These are phyloP conservation scores for Psephotus haematonotus DNA, from an alignment of 2,113 vertebrate species.

Conservation along the genomic window DNA sequence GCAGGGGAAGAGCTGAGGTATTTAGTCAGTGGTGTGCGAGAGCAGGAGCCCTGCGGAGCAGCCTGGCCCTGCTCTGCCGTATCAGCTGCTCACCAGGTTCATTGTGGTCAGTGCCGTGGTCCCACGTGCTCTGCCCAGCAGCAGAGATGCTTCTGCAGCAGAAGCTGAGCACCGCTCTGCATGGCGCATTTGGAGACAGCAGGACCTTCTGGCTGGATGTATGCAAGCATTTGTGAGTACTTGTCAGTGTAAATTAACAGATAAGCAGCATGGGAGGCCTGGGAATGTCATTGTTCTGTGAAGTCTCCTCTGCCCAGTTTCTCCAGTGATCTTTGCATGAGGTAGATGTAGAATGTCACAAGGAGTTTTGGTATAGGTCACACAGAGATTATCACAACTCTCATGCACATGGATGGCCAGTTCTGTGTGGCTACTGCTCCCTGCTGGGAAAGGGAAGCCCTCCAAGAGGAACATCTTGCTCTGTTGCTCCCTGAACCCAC, in stretches of 20 bases:
- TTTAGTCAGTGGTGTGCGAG: neutral
- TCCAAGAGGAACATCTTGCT: neutral
- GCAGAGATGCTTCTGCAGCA: neutral
- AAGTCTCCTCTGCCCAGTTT: neutral
- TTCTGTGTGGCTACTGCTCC: neutral
- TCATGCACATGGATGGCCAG: neutral
- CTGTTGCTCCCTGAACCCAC: neutral
- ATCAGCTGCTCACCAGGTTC: neutral
- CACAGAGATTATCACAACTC: accelerated
- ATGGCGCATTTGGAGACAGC: neutral
- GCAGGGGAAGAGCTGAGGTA: neutral
- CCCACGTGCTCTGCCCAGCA: neutral
- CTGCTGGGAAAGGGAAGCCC: accelerated
- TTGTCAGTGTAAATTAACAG: neutral
- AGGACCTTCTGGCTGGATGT: neutral
- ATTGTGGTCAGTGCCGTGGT: neutral
- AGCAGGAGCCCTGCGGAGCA: neutral
- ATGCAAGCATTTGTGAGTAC: neutral
- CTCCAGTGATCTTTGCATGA: neutral
- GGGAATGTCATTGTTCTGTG: neutral
- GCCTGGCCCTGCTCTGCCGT: neutral
- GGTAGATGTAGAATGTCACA: neutral
- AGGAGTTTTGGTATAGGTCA: neutral
- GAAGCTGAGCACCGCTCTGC: neutral
- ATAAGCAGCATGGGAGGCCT: neutral